Evolutionary conservation across 2,888 invertebrate genomes (phyloP), one percentile per base, ranked within the genome.

Genomic region (Hypolimnas misippus): DNA sequence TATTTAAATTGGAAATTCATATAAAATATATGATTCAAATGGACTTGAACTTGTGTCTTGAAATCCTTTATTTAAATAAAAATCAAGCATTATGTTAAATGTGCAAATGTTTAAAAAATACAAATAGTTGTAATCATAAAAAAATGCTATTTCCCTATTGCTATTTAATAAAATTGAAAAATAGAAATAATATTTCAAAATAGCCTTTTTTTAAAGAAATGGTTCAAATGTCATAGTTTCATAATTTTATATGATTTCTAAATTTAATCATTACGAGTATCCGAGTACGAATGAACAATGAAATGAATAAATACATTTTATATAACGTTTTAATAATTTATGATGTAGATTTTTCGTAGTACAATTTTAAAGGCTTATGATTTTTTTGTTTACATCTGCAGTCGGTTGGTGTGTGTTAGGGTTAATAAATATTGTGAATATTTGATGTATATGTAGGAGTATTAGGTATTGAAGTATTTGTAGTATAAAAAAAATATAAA

Each of bases 371-470:
- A n/a, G 1, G 12, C 17, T 21, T 12, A 12, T 46, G 1, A n/a
- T 21, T 21, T 46, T 46, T 46, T 10, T 12, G 10, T 21, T 12
- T 21, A 21, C 12, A 12, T 5, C 10, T 12, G 19, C 44, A 46
- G 44, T 3, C 44, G 12, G 44, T 10, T 21, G 44, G 44, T 46
- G 44, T 46, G 44, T 46, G 44, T 46, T 38, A 46, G 21, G 12
- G 14, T 38, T 38, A 16, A 46, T 40, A n/a, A 12, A n/a, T 46
- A 21, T 46, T 46, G 44, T 46, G 44, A 21, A 46, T 46, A 46
- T 19, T 40, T 21, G 17, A 12, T n/a, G 44, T 46, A n/a, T 1
- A 12, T 1, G 19, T 46, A 21, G 21, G 12, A 46, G 12, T 19
- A 12, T 44, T 21, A n/a, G 21, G 21, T 12, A 21, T 46, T 19